These are phyloP conservation scores for Neodiprion fabricii DNA, from an alignment of 1,140 invertebrate genomes.

Conservation along the genomic window DNA sequence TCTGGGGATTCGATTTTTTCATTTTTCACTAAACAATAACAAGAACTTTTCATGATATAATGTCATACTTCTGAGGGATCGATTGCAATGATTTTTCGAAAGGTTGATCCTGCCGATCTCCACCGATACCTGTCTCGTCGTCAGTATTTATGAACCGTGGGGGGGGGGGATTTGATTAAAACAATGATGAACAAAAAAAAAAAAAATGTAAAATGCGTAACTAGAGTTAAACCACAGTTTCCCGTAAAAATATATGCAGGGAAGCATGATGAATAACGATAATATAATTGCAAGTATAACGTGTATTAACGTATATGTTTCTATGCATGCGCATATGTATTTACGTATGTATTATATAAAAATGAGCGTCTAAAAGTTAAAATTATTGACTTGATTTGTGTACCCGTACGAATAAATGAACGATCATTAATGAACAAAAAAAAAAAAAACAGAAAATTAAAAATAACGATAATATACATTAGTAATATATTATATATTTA, in stretches of 20 bases:
- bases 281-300: background rate
- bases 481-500: background rate
- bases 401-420: background rate
- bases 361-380: slow-evolving; percentile 3
- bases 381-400: slow-evolving; percentile 3
- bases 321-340: slow-evolving; percentile 2
- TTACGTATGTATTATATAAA: background rate
- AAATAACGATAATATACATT: background rate
- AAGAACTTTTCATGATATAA: too few relatives aligned
- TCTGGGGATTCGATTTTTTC: too few relatives aligned
- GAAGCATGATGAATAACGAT: background rate
- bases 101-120: too few relatives aligned
- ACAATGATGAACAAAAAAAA: background rate
- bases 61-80: too few relatives aligned
- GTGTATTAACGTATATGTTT: background rate
- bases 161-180: background rate
- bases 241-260: too few relatives aligned
- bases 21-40: too few relatives aligned
- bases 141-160: too few relatives aligned
- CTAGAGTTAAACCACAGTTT: background rate
- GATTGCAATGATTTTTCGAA: too few relatives aligned
- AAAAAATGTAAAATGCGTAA: background rate
- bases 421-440: background rate
- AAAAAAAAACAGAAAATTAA: background rate
- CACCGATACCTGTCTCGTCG: too few relatives aligned